Evolutionary conservation across 2,888 invertebrate genomes (phyloP).

Genomic region (Quadroppia sp.): DNA sequence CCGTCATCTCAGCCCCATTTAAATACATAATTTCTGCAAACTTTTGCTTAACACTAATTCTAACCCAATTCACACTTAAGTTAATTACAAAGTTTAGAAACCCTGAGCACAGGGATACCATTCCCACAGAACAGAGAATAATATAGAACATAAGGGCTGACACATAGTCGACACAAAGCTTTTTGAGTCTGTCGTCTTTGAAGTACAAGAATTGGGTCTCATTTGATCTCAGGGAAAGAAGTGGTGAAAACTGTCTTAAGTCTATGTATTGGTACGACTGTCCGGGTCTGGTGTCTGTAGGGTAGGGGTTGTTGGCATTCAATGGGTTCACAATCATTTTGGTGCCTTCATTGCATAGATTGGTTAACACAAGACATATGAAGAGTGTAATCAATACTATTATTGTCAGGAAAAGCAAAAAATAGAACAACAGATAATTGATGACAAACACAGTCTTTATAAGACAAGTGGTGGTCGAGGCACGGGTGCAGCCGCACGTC

Average conservation of each 20-base stretch:
- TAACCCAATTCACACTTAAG: conserved; percentile 43
- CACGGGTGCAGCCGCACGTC: conserved; percentile 37
- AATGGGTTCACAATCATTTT: neutral
- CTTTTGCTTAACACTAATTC: conserved; percentile 42
- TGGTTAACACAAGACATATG: conserved; percentile 38
- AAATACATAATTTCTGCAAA: conserved; percentile 43
- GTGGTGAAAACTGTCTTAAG: conserved; percentile 40
- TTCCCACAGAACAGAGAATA: conserved; percentile 36
- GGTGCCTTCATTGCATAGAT: conserved; percentile 40
- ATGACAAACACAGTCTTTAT: conserved; percentile 41
- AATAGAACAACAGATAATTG: conserved; percentile 43
- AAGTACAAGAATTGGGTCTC: conserved; percentile 44
- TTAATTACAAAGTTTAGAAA: conserved; percentile 45
- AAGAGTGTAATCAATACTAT: conserved; percentile 36
- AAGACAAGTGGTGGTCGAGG: conserved; percentile 42
- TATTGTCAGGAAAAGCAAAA: conserved; percentile 39
- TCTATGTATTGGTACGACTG: conserved; percentile 38
- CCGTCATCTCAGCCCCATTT: conserved; percentile 42
- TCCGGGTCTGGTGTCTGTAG: conserved; percentile 19
- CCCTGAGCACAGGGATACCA: conserved; percentile 32
- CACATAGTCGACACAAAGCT: conserved; percentile 43
- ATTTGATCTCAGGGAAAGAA: conserved; percentile 34
- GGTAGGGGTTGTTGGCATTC: conserved; percentile 28
- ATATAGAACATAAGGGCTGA: conserved; percentile 38
- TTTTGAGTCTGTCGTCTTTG: conserved; percentile 42